A percentile compares a stretch with the other conserved stretches of the same genome.
Evolutionary conservation across 2,888 invertebrate genomes (phyloP).

Genomic region (Diarsia brunnea): DNA sequence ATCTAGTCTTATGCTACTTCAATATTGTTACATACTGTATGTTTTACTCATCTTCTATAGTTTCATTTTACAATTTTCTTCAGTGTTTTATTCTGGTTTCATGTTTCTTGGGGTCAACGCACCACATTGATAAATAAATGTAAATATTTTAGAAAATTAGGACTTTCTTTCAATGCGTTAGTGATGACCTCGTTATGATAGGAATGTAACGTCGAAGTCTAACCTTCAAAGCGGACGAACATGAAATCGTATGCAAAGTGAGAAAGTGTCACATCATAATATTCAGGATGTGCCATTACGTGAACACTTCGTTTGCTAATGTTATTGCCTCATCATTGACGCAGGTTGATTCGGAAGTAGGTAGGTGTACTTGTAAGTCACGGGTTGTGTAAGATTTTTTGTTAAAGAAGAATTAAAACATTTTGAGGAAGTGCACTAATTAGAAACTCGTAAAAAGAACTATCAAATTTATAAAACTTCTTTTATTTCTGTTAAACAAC

Average conservation of each 20-base stretch:
- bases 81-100: neutral
- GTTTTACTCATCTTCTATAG: neutral
- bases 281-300: conserved; percentile 58
- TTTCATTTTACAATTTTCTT: neutral
- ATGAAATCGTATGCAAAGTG: conserved; percentile 37
- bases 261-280: conserved; percentile 55
- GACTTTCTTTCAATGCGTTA: neutral
- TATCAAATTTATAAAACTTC: too few relatives aligned
- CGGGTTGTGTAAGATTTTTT: conserved; percentile 12
- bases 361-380: neutral
- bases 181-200: neutral
- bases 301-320: conserved; percentile 28
- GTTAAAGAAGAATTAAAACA: neutral
- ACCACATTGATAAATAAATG: neutral
- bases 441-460: too few relatives aligned
- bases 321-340: conserved; percentile 34
- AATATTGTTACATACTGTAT: neutral
- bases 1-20: neutral
- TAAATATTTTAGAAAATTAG: neutral
- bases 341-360: conserved; percentile 26
- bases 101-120: neutral
- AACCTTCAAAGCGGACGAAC: conserved; percentile 22
- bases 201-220: conserved; percentile 17
- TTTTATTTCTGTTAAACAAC: too few relatives aligned
- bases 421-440: neutral